Conservation (phyloP, 2,888 invertebrate genomes). For the Theodoxus fluviatilis region DNA sequence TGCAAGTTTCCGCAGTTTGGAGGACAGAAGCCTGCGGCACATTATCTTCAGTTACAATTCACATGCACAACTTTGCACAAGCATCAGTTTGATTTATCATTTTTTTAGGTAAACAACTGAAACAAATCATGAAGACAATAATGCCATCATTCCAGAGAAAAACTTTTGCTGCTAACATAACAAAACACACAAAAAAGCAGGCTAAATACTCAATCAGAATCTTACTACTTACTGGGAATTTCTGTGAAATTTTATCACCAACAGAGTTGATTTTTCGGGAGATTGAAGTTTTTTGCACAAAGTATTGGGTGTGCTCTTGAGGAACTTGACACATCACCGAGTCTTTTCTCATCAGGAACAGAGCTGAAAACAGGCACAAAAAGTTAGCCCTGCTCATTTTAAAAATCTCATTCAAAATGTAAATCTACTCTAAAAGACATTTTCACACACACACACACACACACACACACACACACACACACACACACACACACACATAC, state of each 20-base stretch:
- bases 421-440: not conserved
- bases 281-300: slow-evolving; percentile 46
- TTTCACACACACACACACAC: not conserved
- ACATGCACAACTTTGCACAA: no score
- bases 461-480: not conserved
- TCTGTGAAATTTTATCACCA: slow-evolving; percentile 51
- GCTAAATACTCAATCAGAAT: no score
- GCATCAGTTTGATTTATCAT: not conserved
- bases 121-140: not conserved
- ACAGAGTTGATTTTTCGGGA: slow-evolving; percentile 45
- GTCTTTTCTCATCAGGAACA: slow-evolving; percentile 52
- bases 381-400: not conserved
- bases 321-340: slow-evolving; percentile 46
- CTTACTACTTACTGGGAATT: slow-evolving; percentile 52
- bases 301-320: slow-evolving; percentile 41
- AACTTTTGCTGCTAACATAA: no score
- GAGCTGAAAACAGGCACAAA: slow-evolving; percentile 40
- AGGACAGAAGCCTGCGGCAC: no score
- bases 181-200: no score
- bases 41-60: no score
- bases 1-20: no score
- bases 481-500: not conserved
- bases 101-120: not conserved
- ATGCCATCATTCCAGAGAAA: not conserved
- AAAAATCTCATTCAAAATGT: not conserved